Percentiles rank a stretch among this genome's conserved stretches.
Conservation (phyloP, 2,797 vertebrate species). For the Monodelphis domestica region DNA sequence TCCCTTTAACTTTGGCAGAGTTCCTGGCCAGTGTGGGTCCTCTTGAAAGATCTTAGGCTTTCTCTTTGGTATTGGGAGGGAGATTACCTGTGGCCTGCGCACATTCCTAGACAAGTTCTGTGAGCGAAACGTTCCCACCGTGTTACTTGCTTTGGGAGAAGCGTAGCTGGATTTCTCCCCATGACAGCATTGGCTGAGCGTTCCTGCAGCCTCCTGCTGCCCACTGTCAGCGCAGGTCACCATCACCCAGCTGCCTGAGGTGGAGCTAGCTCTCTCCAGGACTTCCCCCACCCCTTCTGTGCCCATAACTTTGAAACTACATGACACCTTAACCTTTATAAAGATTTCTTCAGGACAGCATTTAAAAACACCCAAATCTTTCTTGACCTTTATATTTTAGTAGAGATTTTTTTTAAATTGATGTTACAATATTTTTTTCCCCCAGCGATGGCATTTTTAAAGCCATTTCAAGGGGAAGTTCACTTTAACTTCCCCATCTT, state of each 20-base stretch:
- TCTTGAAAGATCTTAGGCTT: constrained; percentile 45
- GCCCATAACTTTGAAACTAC: constrained; percentile 88
- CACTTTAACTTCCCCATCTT: constrained; percentile 83
- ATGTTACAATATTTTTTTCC: constrained; percentile 86
- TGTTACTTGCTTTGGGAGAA: constrained; percentile 75
- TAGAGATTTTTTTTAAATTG: constrained; percentile 86
- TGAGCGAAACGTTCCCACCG: constrained; percentile 66
- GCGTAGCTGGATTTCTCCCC: constrained; percentile 80
- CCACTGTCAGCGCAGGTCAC: constrained; percentile 88
- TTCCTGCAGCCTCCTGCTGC: constrained; percentile 87
- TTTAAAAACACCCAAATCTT: constrained; percentile 92
- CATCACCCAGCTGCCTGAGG: constrained; percentile 86
- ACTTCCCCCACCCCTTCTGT: constrained; percentile 79
- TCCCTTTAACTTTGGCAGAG: constrained; percentile 55
- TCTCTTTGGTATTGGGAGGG: constrained; percentile 48
- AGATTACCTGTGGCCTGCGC: constrained; percentile 19
- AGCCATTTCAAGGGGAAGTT: constrained; percentile 86
- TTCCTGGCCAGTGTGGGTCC: constrained; percentile 60
- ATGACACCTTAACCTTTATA: constrained; percentile 92
- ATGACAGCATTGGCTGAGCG: constrained; percentile 82
- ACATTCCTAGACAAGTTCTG: constrained; percentile 46
- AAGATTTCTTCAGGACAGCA: constrained; percentile 90
- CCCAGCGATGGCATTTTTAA: constrained; percentile 88
- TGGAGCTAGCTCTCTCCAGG: constrained; percentile 83
- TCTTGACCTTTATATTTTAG: constrained; percentile 92